These are phyloP conservation scores for Hesperia comma DNA, from an alignment of 2,888 invertebrate genomes.

Conservation along the genomic window DNA sequence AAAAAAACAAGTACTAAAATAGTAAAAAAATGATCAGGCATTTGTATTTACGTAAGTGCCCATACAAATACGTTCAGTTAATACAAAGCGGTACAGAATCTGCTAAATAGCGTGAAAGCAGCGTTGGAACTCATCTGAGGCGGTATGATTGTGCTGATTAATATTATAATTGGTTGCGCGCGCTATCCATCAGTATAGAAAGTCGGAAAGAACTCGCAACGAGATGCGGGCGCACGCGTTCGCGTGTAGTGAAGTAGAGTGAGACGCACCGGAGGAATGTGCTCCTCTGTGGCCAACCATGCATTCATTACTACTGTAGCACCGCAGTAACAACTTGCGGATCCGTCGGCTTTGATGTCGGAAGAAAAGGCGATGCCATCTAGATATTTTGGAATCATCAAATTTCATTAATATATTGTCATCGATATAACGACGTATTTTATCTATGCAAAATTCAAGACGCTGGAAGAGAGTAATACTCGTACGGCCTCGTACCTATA, in stretches of 20 bases:
- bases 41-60: constrained; percentile 13
- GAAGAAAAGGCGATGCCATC: background rate
- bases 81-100: constrained; percentile 28
- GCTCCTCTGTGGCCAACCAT: constrained; percentile 49
- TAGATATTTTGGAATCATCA: background rate
- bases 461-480: too few relatives aligned
- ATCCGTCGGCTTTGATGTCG: background rate
- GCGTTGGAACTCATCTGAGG: constrained; percentile 68
- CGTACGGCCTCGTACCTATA: too few relatives aligned
- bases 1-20: too few relatives aligned
- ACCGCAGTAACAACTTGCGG: background rate
- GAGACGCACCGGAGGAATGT: constrained; percentile 72
- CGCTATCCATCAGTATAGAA: constrained; percentile 81
- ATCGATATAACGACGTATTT: too few relatives aligned
- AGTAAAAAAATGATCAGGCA: too few relatives aligned
- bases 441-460: too few relatives aligned
- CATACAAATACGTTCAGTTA: background rate
- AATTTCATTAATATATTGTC: too few relatives aligned
- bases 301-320: constrained; percentile 43
- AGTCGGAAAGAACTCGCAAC: constrained; percentile 74
- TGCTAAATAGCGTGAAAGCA: constrained; percentile 65
- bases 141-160: constrained; percentile 80
- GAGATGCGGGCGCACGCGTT: constrained; percentile 59
- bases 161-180: constrained; percentile 81
- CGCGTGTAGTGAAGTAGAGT: constrained; percentile 74